Percentiles rank a stretch among this genome's conserved stretches.
Conservation (phyloP, 2,797 vertebrate genomes). For the Tolypeutes matacus region DNA sequence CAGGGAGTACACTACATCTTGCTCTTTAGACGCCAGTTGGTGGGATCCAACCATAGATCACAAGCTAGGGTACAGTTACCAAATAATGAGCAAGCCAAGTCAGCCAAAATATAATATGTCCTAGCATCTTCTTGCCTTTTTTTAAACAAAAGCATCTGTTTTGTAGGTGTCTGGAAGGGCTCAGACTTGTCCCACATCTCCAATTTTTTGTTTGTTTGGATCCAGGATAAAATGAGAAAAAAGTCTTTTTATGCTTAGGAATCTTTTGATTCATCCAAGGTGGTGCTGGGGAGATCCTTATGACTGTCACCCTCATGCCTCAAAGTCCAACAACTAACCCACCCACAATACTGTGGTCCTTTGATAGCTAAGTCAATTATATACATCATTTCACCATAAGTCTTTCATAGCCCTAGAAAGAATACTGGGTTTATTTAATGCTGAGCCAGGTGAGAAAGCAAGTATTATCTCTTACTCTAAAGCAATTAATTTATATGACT, state of each 20-base stretch:
- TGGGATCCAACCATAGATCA: background rate
- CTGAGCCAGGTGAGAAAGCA: constrained; percentile 34
- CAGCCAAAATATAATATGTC: constrained; percentile 54
- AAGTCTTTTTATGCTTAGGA: constrained; percentile 62
- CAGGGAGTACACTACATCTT: background rate
- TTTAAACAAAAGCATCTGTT: constrained; percentile 69
- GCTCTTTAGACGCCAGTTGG: background rate
- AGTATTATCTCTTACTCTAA: constrained; percentile 29
- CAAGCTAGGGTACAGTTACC: constrained; percentile 7
- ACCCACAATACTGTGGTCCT: background rate
- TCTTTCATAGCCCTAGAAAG: constrained; percentile 9
- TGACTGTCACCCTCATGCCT: background rate
- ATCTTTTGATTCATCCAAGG: constrained; percentile 59
- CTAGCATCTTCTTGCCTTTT: constrained; percentile 65
- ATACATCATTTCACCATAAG: background rate
- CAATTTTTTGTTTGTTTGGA: constrained; percentile 55
- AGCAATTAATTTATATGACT: constrained; percentile 56
- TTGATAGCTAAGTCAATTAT: background rate
- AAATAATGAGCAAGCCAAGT: constrained; percentile 61
- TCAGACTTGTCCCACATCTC: constrained; percentile 66
- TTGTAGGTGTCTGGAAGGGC: constrained; percentile 77
- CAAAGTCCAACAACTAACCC: background rate
- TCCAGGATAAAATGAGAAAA: constrained; percentile 71
- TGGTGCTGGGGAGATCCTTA: background rate
- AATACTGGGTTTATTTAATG: background rate